Evolutionary conservation across 1,140 invertebrate species (phyloP).

Genomic region (Cotesia glomerata): DNA sequence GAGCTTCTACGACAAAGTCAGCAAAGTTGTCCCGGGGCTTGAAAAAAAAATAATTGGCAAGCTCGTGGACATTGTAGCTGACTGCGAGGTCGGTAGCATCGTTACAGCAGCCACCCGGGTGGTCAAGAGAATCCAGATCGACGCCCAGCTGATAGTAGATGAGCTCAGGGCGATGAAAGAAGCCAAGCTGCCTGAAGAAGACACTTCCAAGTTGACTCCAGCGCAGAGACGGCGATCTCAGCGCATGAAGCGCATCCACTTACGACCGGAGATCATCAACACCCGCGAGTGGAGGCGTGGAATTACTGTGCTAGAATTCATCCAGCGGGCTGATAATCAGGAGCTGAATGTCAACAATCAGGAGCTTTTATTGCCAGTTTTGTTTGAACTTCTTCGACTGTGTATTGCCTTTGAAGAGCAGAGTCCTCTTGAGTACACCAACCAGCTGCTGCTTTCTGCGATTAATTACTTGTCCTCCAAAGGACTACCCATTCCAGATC

Average conservation of each 20-base stretch:
- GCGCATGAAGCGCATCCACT: constrained; percentile 32
- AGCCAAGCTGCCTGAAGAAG: constrained; percentile 42
- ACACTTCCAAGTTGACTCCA: constrained; percentile 12
- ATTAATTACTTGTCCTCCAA: constrained; percentile 71
- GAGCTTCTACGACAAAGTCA: constrained; percentile 53
- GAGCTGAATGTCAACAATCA: constrained; percentile 65
- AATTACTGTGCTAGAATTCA: constrained; percentile 79
- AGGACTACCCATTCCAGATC: constrained; percentile 64
- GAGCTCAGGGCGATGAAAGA: constrained; percentile 69
- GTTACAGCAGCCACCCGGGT: constrained; percentile 67
- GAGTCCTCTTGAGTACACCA: constrained; percentile 84
- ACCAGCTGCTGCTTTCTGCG: constrained; percentile 83
- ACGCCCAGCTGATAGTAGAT: constrained; percentile 68
- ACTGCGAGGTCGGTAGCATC: constrained; percentile 61
- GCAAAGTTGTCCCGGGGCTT: constrained; percentile 34
- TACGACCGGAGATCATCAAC: constrained; percentile 66
- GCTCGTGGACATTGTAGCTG: constrained; percentile 54
- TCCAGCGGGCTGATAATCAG: constrained; percentile 79
- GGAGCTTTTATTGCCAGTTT: constrained; percentile 70
- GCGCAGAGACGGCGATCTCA: constrained; percentile 50
- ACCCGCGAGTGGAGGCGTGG: constrained; percentile 78
- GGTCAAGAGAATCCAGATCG: constrained; percentile 74
- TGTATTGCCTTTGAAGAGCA: constrained; percentile 84
- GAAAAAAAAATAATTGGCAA: constrained; percentile 52
- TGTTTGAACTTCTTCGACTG: constrained; percentile 82